Conservation (phyloP, 92 coral and sea anemone species). For the Siderastrea siderea region DNA sequence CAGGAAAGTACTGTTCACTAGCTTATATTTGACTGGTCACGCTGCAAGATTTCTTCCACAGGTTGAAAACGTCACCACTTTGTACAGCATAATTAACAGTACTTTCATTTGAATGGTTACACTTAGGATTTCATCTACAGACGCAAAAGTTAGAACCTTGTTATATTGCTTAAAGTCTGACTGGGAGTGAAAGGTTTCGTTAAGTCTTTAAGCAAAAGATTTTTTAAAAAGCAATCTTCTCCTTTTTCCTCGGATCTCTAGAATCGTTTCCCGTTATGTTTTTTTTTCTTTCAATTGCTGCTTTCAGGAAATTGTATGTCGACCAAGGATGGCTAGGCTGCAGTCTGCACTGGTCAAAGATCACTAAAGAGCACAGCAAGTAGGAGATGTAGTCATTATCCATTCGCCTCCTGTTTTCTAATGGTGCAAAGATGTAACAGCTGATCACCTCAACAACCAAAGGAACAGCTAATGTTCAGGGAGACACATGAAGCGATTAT, state of each 20-base stretch:
- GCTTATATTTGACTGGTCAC: no score
- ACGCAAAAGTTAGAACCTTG: no score
- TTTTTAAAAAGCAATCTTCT: no score
- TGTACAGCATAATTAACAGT: no score
- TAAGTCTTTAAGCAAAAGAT: no score
- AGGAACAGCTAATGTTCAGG: not conserved
- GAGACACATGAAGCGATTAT: not conserved
- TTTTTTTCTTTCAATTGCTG: not conserved
- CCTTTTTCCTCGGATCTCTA: not conserved
- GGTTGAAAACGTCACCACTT: no score
- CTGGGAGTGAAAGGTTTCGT: no score
- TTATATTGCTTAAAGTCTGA: no score
- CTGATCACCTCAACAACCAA: not conserved
- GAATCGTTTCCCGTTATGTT: not conserved
- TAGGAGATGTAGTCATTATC: not conserved
- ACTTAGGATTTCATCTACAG: no score
- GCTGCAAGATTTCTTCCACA: no score
- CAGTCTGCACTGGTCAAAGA: not conserved
- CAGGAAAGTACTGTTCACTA: no score
- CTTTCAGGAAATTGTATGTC: slow-evolving; percentile 8
- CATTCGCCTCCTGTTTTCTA: not conserved
- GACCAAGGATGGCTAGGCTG: slow-evolving; percentile 19
- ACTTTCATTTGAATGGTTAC: no score
- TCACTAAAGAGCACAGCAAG: not conserved
- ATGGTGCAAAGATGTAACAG: not conserved